Evolutionary conservation across 1,140 invertebrate genomes (phyloP), one percentile per base, ranked within the genome.

Genomic region (Eumaeus atala): DNA sequence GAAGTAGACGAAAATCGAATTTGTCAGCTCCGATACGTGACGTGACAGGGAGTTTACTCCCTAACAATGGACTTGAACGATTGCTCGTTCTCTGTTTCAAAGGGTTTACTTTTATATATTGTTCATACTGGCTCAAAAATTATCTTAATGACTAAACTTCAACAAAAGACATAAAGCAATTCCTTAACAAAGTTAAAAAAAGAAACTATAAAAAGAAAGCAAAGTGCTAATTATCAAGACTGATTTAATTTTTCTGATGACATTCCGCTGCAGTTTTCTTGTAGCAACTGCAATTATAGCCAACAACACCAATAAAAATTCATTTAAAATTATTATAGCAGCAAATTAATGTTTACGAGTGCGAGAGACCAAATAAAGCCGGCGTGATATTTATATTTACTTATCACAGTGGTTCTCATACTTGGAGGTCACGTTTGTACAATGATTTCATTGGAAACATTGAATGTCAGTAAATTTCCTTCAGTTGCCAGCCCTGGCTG

Each of bases 321-420:
- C 36, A 40, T 38, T 51, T 21, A 51, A 40, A 51, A 40, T 40
- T 51, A 51, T 51, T 51, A 38, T 51, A 12, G 14, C 10, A 0
- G 36, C 38, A 37, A 51, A 51, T 51, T 17, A 51, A 40, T 38
- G 50, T 51, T 51, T 51, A 51, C 37, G 50, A 21, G 50, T 18
- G 10, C 50, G 18, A 48, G 16, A 28, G 16, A 21, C 50, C 36
- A 51, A 51, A 51, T 51, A 17, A 37, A 38, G 50, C 17, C 7
- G 50, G 50, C n/a, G 36, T 40, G 50, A 51, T 51, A 51, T 51
- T 51, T 44, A 16, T 44, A 44, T 44, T 51, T 40, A 50, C 34
- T 35, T 50, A 28, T 28, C 12, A 12, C 16, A 33, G 16, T 37
- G 37, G 36, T 17, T 40, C 17, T 28, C 16, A 44, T 2, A 44